Evolutionary conservation across 2,888 invertebrate species (phyloP), one percentile per base, ranked within the genome.

Genomic region (Harmothoe impar): DNA sequence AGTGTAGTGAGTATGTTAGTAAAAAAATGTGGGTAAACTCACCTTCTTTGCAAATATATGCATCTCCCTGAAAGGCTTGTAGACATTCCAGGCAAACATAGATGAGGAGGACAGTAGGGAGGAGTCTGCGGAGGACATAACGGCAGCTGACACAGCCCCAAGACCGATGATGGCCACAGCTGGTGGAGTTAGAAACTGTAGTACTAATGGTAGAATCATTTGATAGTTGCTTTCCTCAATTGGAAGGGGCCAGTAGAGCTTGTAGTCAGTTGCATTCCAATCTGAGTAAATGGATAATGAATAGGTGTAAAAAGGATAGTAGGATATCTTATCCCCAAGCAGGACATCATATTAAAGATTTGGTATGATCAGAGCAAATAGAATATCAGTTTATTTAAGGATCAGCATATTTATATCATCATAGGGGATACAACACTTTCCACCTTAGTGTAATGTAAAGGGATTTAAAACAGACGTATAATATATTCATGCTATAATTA

Each of bases 111-210:
- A 91, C 62, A 92, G 91, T 29, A 92, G 77, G 72, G 91, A 91
- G 56, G 91, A 92, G 84, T 91, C 91, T n/a, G 91, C 91, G 3
- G 90, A 90, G 5, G 91, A 91, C 91, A 91, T 91, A 77, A 91
- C 91, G 31, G 99, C 99, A 0, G 99, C 99, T 0, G 98, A 98
- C 5, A 99, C 98, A 20, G 99, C 99, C 0, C 99, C 99, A 93
- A 99, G 97, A 20, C 99, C 99, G 95, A 99, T 98, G 96, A 99
- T 99, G 0, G 99, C 98, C 33, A 99, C 98, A 96, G 98, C 98
- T 96, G 98, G 97, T 0, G 99, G 99, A 3, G 99, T 99, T 89
- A 99, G 96, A 95, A 98, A 98, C 96, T 99, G 99, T 94, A 99
- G 96, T 84, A 99, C 99, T 97, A 99, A 97, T 86, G 99, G 99